Conservation (phyloP, 2,113 vertebrate genomes). For the Nesoenas mayeri region DNA sequence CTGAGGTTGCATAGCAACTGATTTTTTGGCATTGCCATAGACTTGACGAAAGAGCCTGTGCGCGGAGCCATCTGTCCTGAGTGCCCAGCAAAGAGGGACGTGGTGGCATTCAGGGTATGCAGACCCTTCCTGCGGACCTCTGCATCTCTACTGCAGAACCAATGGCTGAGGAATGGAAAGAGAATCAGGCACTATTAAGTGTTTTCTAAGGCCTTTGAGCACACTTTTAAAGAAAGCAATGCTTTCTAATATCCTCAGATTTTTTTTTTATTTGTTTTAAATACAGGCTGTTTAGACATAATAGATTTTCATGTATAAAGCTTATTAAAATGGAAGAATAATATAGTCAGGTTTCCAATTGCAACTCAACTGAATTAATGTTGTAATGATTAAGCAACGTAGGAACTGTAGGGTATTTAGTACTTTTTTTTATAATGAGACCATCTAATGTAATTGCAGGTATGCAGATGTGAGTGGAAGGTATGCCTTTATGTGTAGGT, state of each 20-base stretch:
- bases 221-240: not conserved
- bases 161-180: not conserved
- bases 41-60: not conserved
- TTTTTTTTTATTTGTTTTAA: not conserved
- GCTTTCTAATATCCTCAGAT: not conserved
- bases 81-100: not conserved
- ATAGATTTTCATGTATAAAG: slow-evolving; percentile 18
- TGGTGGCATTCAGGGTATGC: not conserved
- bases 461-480: not conserved
- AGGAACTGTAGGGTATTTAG: not conserved
- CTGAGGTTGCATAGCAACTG: not conserved
- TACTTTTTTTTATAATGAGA: not conserved
- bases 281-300: not conserved
- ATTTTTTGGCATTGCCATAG: not conserved
- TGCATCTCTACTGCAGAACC: not conserved
- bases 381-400: slow-evolving; percentile 1
- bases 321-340: slow-evolving; percentile 32
- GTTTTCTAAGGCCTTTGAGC: slow-evolving; percentile 13
- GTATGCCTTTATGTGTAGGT: not conserved
- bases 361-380: not conserved
- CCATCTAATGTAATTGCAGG: not conserved
- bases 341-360: slow-evolving; percentile 15
- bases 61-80: not conserved
- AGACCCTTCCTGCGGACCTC: not conserved
- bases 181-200: not conserved